Conservation (phyloP, 2,888 invertebrate genomes). For the Noctua fimbriata region DNA sequence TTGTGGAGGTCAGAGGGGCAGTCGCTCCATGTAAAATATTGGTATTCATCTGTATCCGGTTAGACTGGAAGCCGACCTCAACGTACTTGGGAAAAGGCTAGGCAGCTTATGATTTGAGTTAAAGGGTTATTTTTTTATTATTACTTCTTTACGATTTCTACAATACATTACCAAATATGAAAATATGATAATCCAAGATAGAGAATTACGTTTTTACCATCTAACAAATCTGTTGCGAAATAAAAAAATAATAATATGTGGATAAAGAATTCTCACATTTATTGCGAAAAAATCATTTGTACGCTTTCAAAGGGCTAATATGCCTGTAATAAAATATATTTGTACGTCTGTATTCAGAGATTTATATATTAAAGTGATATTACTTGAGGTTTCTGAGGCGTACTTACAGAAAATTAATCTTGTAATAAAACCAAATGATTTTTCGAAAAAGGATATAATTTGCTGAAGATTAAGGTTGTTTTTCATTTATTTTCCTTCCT, state of each 20-base stretch:
- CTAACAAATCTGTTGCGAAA: background rate
- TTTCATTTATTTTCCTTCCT: background rate
- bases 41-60: too few relatives aligned
- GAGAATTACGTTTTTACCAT: background rate
- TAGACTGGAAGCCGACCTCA: background rate
- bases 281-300: constrained; percentile 1
- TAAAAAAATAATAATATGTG: background rate
- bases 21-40: too few relatives aligned
- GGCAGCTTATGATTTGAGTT: background rate
- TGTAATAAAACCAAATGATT: constrained; percentile 36
- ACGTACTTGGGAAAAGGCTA: background rate
- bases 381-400: constrained; percentile 24
- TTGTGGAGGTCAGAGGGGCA: too few relatives aligned
- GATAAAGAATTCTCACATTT: background rate
- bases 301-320: constrained; percentile 26
- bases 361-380: constrained; percentile 39
- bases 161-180: background rate
- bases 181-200: background rate
- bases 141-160: background rate
- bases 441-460: background rate
- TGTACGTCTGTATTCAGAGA: constrained; percentile 28
- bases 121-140: background rate
- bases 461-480: background rate
- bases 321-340: constrained; percentile 13
- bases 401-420: constrained; percentile 10